Base-by-base conservation (phyloP, 2,113 vertebrate species). In the Charina bottae region DNA sequence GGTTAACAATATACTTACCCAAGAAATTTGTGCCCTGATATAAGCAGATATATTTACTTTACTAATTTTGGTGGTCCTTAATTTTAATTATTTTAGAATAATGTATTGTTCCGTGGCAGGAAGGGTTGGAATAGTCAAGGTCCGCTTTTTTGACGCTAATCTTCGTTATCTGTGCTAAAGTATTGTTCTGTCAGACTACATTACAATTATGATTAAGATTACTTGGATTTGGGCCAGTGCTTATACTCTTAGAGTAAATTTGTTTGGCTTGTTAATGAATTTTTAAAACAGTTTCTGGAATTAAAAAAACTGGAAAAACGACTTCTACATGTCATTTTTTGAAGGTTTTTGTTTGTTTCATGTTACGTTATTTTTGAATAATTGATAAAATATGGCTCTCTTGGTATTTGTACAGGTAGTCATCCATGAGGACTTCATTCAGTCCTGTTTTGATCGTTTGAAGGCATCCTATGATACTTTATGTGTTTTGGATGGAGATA, bases 401-500 rank as follows among this genome's bases (percentile, higher is more conserved):
- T 89, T 95, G 19, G 26, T 78, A 83, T 96, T 68, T 37, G 92
- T 95, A 93, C 96, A 99, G 99, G 99, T 99, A 96, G 99, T 99
- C 96, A 99, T 99, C 96, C 99, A 99, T 90, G 99, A 99, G 96
- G 99, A 99, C 96, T 99, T 99, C 95, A 99, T 99, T 97, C 99
- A 99, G 96, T 99, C 99, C 72, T 99, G 99, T 97, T 99, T 99
- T 88, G 99, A 99, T 97, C 99, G 99, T 93, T 98, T 99, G 83
- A 99, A 99, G 97, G 99, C 99, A 2, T 99, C 99, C 55, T 99
- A 99, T 91, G 99, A 99, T 97, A 99, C 99, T 0, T 96, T 99
- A 55, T 99, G 99, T 97, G 99, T 99, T 92, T 97, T 99, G 97
- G 99, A 99, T 95, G 99, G 99, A 94, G 99, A 99, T 95, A 99